Conservation (phyloP, 2,113 vertebrate species). For the Microcebus lehilahytsara region DNA sequence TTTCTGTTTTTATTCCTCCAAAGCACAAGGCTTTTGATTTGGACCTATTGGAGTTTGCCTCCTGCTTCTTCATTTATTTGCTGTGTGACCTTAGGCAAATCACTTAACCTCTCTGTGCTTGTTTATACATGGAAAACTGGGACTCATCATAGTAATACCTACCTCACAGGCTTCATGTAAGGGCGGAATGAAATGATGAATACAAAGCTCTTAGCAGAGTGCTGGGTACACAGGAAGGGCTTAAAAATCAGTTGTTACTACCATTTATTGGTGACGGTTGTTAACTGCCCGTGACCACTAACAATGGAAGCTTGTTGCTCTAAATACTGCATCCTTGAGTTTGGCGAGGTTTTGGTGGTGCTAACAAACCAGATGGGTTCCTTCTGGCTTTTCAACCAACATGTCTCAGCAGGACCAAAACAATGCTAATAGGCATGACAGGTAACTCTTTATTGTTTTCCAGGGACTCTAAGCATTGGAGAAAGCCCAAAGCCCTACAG, state of each 20-base stretch:
- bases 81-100: neutral
- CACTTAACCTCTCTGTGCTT: neutral
- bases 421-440: neutral
- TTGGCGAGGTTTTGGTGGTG: neutral
- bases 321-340: neutral
- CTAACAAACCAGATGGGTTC: neutral
- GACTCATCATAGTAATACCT: neutral
- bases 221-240: neutral
- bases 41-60: neutral
- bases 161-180: neutral
- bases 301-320: neutral
- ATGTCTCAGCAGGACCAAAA: slow-evolving; percentile 28
- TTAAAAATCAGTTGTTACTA: neutral
- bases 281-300: neutral
- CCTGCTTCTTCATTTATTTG: neutral
- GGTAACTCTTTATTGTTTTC: neutral
- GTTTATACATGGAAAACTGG: neutral
- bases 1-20: neutral
- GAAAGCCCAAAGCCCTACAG: neutral
- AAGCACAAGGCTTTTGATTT: neutral
- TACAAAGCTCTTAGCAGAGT: neutral
- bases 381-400: slow-evolving; percentile 8
- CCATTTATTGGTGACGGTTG: neutral
- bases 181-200: neutral
- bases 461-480: neutral